phyloP scores from a whole-genome alignment of 2,113 vertebrate genomes.

The Pampusana beccarii region DNA sequence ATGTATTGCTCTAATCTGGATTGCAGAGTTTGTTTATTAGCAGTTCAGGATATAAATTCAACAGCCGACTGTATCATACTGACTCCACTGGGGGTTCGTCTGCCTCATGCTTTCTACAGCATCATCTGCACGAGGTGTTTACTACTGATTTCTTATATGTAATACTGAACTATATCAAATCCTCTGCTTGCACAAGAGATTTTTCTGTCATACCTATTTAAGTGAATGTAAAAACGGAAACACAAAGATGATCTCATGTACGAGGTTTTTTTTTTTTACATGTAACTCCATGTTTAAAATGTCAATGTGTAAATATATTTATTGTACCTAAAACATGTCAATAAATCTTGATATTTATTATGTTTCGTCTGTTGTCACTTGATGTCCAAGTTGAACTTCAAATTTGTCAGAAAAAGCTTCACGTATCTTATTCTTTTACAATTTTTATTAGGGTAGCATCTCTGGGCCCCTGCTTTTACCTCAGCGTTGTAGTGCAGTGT shows the following conservation, averaged over 20 bases:
- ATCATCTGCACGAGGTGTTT: conserved; percentile 1
- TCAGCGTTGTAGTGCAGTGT: accelerated
- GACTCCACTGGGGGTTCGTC: conserved; percentile 49
- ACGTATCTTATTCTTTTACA: background rate
- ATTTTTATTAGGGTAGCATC: background rate
- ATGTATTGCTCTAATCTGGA: conserved; percentile 43
- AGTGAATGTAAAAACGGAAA: conserved; percentile 64
- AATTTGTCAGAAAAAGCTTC: background rate
- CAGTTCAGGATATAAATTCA: conserved; percentile 44
- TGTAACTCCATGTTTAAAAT: conserved; percentile 48
- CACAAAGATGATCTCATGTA: conserved; percentile 54
- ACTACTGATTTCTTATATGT: background rate
- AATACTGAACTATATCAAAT: background rate
- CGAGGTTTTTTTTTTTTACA: background rate
- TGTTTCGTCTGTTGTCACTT: background rate
- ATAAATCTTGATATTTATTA: conserved; percentile 15
- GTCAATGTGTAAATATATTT: conserved; percentile 41
- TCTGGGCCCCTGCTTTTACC: background rate
- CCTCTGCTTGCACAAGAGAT: background rate
- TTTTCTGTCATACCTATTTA: background rate
- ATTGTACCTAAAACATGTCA: conserved; percentile 52
- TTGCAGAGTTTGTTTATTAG: conserved; percentile 41
- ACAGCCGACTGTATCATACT: conserved; percentile 19
- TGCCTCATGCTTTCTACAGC: conserved; percentile 31
- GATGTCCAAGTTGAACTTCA: background rate